phyloP scores from a whole-genome alignment of 2,888 invertebrate genomes.

The Ellobium chinense region DNA sequence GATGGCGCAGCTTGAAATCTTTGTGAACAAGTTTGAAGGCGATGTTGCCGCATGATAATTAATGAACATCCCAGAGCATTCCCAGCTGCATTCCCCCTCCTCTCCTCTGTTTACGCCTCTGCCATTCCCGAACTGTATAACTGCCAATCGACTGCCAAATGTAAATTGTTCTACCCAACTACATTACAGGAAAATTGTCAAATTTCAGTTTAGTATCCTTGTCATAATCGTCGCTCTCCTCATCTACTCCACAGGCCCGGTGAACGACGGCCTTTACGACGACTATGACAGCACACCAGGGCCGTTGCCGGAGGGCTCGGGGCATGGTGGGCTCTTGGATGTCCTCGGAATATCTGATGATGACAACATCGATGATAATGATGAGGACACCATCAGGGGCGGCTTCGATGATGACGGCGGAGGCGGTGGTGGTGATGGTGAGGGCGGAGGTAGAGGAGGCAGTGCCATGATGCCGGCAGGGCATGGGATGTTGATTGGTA shows the following conservation, averaged over 20 bases:
- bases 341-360: slow-evolving; percentile 10
- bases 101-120: no score
- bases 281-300: background rate
- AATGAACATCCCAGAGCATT: no score
- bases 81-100: no score
- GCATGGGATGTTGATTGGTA: no score
- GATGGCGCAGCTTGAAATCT: no score
- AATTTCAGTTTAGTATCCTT: no score
- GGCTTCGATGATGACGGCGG: background rate
- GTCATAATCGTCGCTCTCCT: no score
- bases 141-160: background rate
- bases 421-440: background rate
- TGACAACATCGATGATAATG: background rate
- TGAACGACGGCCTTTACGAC: background rate
- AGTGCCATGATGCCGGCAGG: background rate
- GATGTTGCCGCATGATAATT: no score
- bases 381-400: background rate
- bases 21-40: no score
- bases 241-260: background rate
- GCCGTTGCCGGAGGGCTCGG: background rate
- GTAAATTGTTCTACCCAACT: no score
- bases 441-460: background rate
- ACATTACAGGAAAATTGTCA: no score
- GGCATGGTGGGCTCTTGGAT: background rate
- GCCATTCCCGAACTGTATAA: no score